phyloP scores from a whole-genome alignment of 2,888 invertebrate genomes.

The Erynnis tages region DNA sequence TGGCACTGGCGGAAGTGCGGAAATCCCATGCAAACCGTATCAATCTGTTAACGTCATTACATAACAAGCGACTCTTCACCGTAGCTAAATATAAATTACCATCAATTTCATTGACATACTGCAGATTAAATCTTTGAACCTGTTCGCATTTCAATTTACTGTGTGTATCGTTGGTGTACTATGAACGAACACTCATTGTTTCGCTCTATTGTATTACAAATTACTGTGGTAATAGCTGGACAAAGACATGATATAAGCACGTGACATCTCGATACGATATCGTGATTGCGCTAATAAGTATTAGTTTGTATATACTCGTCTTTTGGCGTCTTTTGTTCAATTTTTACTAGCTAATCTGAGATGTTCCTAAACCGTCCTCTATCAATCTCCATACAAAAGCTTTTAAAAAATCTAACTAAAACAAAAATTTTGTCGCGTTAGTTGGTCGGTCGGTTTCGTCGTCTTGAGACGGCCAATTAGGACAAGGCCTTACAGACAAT shows the following conservation, averaged over 20 bases:
- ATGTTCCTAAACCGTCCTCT: no score
- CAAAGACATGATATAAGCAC: constrained; percentile 29
- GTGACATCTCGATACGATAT: constrained; percentile 25
- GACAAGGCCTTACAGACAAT: no score
- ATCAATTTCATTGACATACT: constrained; percentile 7
- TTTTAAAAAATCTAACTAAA: no score
- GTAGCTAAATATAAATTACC: constrained; percentile 13
- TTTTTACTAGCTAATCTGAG: background rate
- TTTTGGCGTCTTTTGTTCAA: background rate
- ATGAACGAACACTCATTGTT: constrained; percentile 29
- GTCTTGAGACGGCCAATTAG: no score
- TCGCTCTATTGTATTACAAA: constrained; percentile 39
- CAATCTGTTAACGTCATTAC: constrained; percentile 22
- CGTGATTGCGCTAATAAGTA: constrained; percentile 1
- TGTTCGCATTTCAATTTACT: constrained; percentile 5
- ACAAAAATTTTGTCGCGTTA: no score
- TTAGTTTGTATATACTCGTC: background rate
- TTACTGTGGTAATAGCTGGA: constrained; percentile 34
- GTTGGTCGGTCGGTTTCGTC: no score
- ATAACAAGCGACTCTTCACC: background rate
- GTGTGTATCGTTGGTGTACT: constrained; percentile 21
- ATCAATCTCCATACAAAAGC: no score
- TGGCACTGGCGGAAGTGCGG: constrained; percentile 47
- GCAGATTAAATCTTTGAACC: background rate
- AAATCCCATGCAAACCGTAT: constrained; percentile 44